Percentiles rank a stretch among this genome's conserved stretches.
Evolutionary conservation across 2,888 invertebrate species (phyloP).

Genomic region (Tetragonula carbonaria): DNA sequence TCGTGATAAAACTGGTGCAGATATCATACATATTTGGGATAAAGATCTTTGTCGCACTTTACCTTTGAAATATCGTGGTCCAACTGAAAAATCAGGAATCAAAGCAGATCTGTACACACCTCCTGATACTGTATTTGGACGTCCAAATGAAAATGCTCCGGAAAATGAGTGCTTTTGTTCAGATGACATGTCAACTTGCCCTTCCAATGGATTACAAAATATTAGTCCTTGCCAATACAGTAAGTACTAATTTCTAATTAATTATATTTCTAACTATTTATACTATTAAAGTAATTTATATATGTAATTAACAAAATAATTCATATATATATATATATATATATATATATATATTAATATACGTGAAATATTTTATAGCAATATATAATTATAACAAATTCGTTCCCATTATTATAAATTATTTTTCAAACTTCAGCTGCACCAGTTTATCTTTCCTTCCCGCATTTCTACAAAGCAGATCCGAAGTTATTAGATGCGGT

Average conservation of each 20-base stretch:
- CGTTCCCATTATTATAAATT: neutral
- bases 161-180: constrained; percentile 90
- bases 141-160: constrained; percentile 85
- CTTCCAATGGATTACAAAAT: constrained; percentile 91
- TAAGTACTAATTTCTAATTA: constrained; percentile 81
- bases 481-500: constrained; percentile 88
- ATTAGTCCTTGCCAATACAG: constrained; percentile 95
- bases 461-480: constrained; percentile 94
- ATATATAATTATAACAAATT: neutral
- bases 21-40: constrained; percentile 91
- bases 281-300: no score
- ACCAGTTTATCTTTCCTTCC: constrained; percentile 94
- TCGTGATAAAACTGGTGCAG: constrained; percentile 85
- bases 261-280: no score
- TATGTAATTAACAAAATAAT: no score
- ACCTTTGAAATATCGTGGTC: constrained; percentile 89
- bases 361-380: no score
- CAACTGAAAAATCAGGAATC: constrained; percentile 90
- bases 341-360: no score
- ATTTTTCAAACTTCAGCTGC: constrained; percentile 86
- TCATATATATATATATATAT: no score
- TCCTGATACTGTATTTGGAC: constrained; percentile 87
- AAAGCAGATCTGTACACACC: constrained; percentile 90
- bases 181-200: constrained; percentile 88
- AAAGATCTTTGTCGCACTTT: constrained; percentile 94